A percentile compares a stretch with the other conserved stretches of the same genome.
These are phyloP conservation scores for Eilema depressum DNA, from an alignment of 2,888 invertebrate species.

Conservation along the genomic window DNA sequence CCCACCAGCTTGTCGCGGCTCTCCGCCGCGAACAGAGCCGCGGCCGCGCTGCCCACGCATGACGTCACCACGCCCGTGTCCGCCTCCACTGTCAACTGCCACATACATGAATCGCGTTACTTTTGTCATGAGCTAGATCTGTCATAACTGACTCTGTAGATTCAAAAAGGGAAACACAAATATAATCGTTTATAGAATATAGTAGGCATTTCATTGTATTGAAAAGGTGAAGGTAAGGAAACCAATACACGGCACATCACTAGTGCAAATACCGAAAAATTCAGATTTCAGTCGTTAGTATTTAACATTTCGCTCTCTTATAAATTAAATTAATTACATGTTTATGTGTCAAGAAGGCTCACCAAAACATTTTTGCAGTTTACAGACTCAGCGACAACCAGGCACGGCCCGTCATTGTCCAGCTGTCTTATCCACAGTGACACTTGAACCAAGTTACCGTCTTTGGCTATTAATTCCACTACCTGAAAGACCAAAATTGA, in stretches of 20 bases:
- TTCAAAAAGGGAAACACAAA: no score
- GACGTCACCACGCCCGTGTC: conserved; percentile 73
- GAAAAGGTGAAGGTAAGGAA: no score
- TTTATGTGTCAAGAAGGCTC: conserved; percentile 39
- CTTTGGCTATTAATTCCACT: conserved; percentile 88
- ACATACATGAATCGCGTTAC: background rate
- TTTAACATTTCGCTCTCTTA: background rate
- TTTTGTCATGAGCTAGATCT: background rate
- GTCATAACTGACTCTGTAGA: no score
- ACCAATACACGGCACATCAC: background rate
- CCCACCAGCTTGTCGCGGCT: conserved; percentile 81
- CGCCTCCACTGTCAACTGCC: conserved; percentile 77
- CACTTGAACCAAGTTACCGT: conserved; percentile 86
- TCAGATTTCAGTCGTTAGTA: background rate
- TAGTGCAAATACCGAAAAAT: background rate
- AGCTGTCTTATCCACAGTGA: conserved; percentile 89
- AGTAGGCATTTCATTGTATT: no score
- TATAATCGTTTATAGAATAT: no score
- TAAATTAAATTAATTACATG: background rate
- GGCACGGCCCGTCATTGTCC: conserved; percentile 86
- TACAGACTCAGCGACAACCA: conserved; percentile 90
- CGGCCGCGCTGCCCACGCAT: conserved; percentile 77
- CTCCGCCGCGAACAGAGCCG: conserved; percentile 86
- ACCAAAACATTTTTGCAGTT: conserved; percentile 87
- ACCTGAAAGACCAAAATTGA: conserved; percentile 66